Evolutionary conservation across 1,140 invertebrate genomes (phyloP).

Genomic region (Dendroctonus valens): DNA sequence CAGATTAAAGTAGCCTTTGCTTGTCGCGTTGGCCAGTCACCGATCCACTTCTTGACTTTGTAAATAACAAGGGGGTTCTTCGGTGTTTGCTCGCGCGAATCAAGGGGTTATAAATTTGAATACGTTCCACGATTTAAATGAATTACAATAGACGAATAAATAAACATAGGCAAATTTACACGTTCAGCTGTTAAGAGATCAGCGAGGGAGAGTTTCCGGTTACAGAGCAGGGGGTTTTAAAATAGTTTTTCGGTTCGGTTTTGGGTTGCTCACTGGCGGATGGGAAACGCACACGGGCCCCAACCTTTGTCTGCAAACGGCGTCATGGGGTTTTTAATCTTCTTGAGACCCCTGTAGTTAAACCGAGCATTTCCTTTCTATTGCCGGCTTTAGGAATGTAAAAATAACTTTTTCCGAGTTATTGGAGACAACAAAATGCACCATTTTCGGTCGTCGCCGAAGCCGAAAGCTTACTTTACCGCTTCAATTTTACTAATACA

Average conservation of each 20-base stretch:
- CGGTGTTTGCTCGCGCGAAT: constrained; percentile 38
- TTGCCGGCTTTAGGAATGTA: no score
- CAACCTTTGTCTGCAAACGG: constrained; percentile 3
- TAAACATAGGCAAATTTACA: constrained; percentile 45
- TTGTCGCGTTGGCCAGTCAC: no score
- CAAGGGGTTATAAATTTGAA: constrained; percentile 41
- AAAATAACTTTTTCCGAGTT: no score
- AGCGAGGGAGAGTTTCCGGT: constrained; percentile 37
- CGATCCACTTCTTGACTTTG: constrained; percentile 37
- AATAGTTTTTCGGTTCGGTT: no score
- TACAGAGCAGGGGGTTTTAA: constrained; percentile 18
- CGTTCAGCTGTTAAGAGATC: constrained; percentile 41
- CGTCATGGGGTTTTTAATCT: constrained; percentile 25
- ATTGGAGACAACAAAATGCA: no score
- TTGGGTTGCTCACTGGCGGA: constrained; percentile 16
- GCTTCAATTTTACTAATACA: no score
- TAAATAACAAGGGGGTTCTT: constrained; percentile 29
- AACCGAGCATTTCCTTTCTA: no score
- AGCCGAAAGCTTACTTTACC: no score
- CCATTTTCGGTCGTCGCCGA: no score
- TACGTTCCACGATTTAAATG: constrained; percentile 37
- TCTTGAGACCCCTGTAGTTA: not conserved
- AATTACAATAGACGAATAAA: constrained; percentile 43
- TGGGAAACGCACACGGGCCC: constrained; percentile 9
- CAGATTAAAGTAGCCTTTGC: no score